Base-by-base conservation (phyloP, 2,797 vertebrate genomes). In the Acanthiza pusilla region DNA sequence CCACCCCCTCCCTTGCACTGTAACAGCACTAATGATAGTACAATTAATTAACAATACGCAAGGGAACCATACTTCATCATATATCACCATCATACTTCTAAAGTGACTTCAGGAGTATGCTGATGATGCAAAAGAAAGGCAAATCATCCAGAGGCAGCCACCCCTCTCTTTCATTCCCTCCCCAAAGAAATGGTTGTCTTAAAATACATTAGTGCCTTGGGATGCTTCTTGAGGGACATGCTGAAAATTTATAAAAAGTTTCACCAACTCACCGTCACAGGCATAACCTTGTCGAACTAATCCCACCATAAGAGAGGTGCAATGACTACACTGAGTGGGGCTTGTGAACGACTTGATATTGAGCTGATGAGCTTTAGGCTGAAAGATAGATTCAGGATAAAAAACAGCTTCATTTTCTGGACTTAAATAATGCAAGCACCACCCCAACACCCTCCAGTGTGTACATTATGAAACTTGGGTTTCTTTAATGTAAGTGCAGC, bases 361-460 rank as follows among this genome's bases (percentile, higher is more conserved):
- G 97, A 99, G 98, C 97, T 99, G 99, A 91, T 99, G 99, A 91
- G 99, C 99, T 98, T 98, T 99, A 21, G 99, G 99, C 99, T 99
- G 98, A 29, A 94, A 95, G 87, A 96, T 25, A 96, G 38, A 92
- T 67, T 82, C 51, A 62, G 54, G 82, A 93, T 72, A 77, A 94
- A 77, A 66, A 84, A 81, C 4, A 43, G n/a, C 13, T 55, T 72
- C 12, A 30, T 20, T 50, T 67, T 71, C 55, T 80, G 58, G 27
- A 66, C 36, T 78, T 42, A 32, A 2, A 7, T 13, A 91, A 74
- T 23, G 36, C 42, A 81, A 83, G 48, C 32, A 72, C 6, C 11
- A 50, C 62, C 71, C 79, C 30, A 70, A 43, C 93, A 75, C 76
- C 75, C 77, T 61, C 71, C 40, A 83, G 29, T 9, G 29, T 4